These are phyloP conservation scores for Phrynocephalus versicolor DNA, from an alignment of 2,113 vertebrate species.

Conservation along the genomic window DNA sequence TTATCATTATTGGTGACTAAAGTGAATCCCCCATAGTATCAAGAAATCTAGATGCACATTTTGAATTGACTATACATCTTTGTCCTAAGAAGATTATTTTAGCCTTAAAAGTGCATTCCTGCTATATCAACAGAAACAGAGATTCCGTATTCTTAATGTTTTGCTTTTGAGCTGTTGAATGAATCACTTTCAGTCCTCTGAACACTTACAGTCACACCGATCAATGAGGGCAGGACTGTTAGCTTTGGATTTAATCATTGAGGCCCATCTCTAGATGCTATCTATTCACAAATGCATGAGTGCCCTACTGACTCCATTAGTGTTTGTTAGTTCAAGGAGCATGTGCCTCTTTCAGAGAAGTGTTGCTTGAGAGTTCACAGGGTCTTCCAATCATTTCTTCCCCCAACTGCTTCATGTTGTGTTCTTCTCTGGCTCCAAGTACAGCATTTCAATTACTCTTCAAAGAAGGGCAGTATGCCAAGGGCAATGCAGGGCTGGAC, in stretches of 20 bases:
- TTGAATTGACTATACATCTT: conserved; percentile 1
- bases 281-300: background rate
- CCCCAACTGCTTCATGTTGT: background rate
- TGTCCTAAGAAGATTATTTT: background rate
- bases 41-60: background rate
- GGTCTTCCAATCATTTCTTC: background rate
- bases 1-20: background rate
- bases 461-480: conserved; percentile 7
- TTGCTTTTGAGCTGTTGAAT: background rate
- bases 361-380: background rate
- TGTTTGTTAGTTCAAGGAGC: background rate
- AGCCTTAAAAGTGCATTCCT: background rate
- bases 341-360: background rate
- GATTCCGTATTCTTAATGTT: background rate
- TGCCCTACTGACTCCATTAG: background rate
- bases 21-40: background rate
- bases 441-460: background rate
- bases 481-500: background rate
- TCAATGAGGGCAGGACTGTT: background rate
- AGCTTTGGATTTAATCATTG: background rate
- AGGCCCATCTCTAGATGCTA: background rate
- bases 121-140: background rate
- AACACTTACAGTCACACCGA: background rate
- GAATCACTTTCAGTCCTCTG: background rate
- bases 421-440: background rate